These are phyloP conservation scores for Agrotis clavis DNA, from an alignment of 2,888 invertebrate species.

Conservation along the genomic window DNA sequence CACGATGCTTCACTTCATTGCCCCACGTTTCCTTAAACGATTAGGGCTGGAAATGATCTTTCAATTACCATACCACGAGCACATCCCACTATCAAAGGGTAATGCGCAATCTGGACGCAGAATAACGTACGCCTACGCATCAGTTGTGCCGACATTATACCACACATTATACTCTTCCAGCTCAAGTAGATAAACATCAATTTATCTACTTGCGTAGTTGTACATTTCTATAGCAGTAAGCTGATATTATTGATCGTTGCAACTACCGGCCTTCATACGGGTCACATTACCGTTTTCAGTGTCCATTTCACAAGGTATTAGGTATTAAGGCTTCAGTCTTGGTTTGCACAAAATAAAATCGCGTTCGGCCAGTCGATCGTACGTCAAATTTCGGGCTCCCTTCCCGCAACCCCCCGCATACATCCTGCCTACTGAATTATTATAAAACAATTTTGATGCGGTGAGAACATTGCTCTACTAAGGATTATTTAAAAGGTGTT, in stretches of 20 bases:
- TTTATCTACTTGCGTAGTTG: slow-evolving; percentile 45
- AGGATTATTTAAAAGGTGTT: too few species aligned
- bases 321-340: too few species aligned
- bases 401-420: too few species aligned
- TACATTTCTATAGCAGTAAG: slow-evolving; percentile 37
- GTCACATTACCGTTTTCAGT: slow-evolving; percentile 48
- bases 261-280: slow-evolving; percentile 37
- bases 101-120: slow-evolving; percentile 37
- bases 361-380: too few species aligned
- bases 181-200: slow-evolving; percentile 55
- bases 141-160: slow-evolving; percentile 34
- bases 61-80: slow-evolving; percentile 7
- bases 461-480: too few species aligned
- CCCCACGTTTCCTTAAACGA: slow-evolving; percentile 10
- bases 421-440: too few species aligned
- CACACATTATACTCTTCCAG: slow-evolving; percentile 24
- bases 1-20: neutral
- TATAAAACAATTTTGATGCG: too few species aligned
- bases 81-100: slow-evolving; percentile 34
- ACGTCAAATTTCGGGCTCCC: too few species aligned
- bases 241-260: slow-evolving; percentile 57
- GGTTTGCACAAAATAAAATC: too few species aligned
- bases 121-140: slow-evolving; percentile 41
- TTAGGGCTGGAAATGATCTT: neutral
- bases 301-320: slow-evolving; percentile 35